phyloP scores from a whole-genome alignment of 2,113 vertebrate species.

The Toxostoma redivivum region DNA sequence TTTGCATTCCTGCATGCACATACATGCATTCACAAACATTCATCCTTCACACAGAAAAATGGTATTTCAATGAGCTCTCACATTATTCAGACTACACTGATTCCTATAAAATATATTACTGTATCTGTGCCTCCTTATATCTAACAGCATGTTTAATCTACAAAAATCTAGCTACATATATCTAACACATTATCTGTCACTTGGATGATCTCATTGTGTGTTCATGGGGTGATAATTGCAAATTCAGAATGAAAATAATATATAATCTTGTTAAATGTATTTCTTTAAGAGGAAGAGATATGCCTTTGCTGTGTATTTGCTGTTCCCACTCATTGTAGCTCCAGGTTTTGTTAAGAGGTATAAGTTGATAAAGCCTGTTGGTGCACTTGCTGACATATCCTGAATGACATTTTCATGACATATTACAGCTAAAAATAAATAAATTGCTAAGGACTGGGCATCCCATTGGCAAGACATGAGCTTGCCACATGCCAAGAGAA shows the following conservation, averaged over 20 bases:
- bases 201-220: slow-evolving; percentile 21
- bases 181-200: slow-evolving; percentile 6
- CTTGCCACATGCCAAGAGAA: not conserved
- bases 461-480: slow-evolving; percentile 23
- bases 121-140: not conserved
- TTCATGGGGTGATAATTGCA: slow-evolving; percentile 44
- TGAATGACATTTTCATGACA: slow-evolving; percentile 12
- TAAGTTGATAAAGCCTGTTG: slow-evolving; percentile 1
- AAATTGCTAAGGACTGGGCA: not conserved
- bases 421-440: slow-evolving; percentile 7
- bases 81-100: not conserved
- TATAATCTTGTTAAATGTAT: slow-evolving; percentile 42
- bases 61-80: not conserved
- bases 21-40: not conserved
- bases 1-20: not conserved
- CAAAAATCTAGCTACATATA: not conserved
- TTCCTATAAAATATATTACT: not conserved
- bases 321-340: not conserved
- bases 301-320: not conserved
- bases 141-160: not conserved
- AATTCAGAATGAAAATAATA: slow-evolving; percentile 34
- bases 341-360: slow-evolving; percentile 18
- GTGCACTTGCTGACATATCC: slow-evolving; percentile 12
- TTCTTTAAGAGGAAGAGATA: not conserved
- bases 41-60: not conserved